Evolutionary conservation across 2,113 vertebrate genomes (phyloP).

Genomic region (Ploceus nigricollis): DNA sequence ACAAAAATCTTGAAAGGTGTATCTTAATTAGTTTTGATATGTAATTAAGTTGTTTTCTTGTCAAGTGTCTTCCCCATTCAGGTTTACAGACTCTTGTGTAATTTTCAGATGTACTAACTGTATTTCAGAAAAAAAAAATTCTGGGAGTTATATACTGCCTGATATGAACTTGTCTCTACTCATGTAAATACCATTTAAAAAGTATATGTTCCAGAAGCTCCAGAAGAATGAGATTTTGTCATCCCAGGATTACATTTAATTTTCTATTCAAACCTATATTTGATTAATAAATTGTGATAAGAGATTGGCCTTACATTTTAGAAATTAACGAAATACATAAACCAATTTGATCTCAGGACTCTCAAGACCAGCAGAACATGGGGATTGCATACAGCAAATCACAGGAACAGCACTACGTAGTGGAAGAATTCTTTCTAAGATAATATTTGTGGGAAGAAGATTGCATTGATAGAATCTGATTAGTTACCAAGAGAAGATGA

Average conservation of each 20-base stretch:
- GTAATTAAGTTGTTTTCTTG: constrained; percentile 47
- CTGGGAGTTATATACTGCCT: neutral
- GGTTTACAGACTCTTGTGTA: neutral
- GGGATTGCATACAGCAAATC: neutral
- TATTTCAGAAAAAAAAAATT: neutral
- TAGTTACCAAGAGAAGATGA: neutral
- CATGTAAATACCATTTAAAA: neutral
- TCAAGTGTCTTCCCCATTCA: neutral
- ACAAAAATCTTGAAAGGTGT: neutral
- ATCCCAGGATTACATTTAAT: neutral
- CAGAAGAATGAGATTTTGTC: neutral
- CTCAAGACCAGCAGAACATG: neutral
- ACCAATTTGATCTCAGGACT: neutral
- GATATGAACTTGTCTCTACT: neutral
- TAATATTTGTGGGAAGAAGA: neutral
- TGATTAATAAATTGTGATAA: neutral
- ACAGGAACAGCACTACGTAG: neutral
- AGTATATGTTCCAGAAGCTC: neutral
- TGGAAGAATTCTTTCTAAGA: neutral
- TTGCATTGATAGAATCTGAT: neutral
- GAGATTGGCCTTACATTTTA: neutral
- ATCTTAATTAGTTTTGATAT: constrained; percentile 46
- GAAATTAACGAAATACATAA: neutral
- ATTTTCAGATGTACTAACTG: neutral
- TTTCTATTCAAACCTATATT: neutral